Conservation (phyloP, 2,888 invertebrate genomes). For the Bellardia pandia region DNA sequence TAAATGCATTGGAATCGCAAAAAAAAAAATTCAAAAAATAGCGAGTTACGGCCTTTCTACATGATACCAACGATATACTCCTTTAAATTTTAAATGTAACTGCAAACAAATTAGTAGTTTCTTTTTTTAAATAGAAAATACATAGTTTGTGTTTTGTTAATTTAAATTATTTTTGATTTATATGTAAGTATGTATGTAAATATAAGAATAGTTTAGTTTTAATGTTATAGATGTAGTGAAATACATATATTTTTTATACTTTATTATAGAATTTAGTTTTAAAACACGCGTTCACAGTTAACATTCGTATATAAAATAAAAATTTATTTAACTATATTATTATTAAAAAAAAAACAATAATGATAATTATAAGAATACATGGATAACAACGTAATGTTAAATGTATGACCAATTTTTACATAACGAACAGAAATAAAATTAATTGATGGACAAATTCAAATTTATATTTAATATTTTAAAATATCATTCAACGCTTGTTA, state of each 20-base stretch:
- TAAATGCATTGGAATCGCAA: too few species aligned
- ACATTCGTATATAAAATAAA: constrained; percentile 43
- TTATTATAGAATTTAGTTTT: constrained; percentile 35
- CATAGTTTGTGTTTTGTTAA: neutral
- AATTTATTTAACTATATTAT: constrained; percentile 40
- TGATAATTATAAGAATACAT: neutral
- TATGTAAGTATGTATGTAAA: neutral
- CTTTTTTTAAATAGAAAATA: neutral
- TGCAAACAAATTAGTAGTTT: constrained; percentile 25
- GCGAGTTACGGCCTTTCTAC: too few species aligned
- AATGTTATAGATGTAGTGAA: constrained; percentile 3
- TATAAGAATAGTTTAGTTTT: neutral
- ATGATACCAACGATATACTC: too few species aligned
- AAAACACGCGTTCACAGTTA: constrained; percentile 58
- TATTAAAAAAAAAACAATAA: constrained; percentile 14
- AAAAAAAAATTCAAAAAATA: too few species aligned
- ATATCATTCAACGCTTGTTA: neutral
- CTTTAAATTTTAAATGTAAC: constrained; percentile 13
- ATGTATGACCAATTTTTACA: neutral
- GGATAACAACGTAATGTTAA: neutral
- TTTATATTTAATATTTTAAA: constrained; percentile 7
- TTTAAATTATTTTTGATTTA: neutral
- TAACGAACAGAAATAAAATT: constrained; percentile 3
- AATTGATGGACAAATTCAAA: neutral
- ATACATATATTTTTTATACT: constrained; percentile 15